Conservation (phyloP, 2,113 vertebrate genomes). For the Nicator chloris region DNA sequence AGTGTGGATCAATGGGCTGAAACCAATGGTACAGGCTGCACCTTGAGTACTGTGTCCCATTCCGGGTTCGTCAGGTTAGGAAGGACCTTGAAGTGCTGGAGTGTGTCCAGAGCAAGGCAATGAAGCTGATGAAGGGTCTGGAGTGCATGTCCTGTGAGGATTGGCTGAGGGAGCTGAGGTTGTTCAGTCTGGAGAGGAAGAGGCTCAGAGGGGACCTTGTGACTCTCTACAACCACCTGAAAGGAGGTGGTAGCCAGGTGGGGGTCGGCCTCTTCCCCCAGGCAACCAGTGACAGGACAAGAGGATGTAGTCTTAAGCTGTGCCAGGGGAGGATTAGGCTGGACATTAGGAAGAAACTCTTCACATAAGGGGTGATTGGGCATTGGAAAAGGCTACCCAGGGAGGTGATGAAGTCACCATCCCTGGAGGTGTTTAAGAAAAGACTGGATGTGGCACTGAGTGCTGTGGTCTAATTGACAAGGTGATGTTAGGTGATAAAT, state of each 20-base stretch:
- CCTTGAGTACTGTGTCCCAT: background rate
- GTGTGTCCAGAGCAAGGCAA: background rate
- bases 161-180: background rate
- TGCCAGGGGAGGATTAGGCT: background rate
- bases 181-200: background rate
- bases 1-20: background rate
- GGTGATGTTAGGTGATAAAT: background rate
- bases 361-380: background rate
- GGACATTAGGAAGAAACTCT: background rate
- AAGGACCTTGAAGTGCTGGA: background rate
- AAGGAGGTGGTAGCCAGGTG: background rate
- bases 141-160: background rate
- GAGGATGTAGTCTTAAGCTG: background rate
- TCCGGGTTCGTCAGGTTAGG: background rate
- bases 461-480: background rate
- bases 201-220: background rate
- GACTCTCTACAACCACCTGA: too few species aligned
- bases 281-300: background rate
- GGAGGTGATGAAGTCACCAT: background rate
- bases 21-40: accelerated
- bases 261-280: background rate
- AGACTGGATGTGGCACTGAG: background rate
- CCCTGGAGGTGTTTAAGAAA: background rate
- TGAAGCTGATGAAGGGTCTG: background rate
- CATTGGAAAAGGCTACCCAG: background rate